Evolutionary conservation across 2,797 vertebrate species (phyloP).

Genomic region (Chelon labrosus): DNA sequence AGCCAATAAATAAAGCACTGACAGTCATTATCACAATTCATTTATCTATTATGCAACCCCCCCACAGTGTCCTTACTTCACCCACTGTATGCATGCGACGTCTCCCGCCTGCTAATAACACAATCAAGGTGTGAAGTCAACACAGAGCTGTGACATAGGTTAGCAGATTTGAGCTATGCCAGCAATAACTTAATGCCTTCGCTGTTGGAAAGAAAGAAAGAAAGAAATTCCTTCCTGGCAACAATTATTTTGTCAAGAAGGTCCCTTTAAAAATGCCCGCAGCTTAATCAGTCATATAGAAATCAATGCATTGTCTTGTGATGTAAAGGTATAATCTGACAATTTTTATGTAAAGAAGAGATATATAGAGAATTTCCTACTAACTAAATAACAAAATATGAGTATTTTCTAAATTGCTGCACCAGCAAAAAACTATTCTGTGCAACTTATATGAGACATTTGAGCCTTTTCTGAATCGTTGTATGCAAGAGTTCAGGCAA

Average conservation of each 20-base stretch:
- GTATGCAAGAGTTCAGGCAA: no score
- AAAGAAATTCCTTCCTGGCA: background rate
- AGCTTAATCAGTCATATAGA: background rate
- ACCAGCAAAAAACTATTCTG: background rate
- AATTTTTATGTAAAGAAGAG: background rate
- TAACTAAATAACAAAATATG: background rate
- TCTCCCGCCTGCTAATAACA: constrained; percentile 45
- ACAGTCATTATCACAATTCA: constrained; percentile 46
- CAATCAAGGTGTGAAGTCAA: constrained; percentile 52
- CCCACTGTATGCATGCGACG: constrained; percentile 6
- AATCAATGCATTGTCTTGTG: background rate
- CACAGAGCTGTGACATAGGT: constrained; percentile 50
- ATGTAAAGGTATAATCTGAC: background rate
- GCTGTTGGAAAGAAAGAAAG: background rate
- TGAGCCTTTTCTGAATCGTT: no score
- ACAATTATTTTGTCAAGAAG: background rate
- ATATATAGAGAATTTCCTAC: background rate
- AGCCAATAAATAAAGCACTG: constrained; percentile 48
- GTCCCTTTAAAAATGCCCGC: background rate
- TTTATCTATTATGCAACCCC: constrained; percentile 21
- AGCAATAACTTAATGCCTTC: constrained; percentile 1
- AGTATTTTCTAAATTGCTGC: background rate
- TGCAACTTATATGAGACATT: background rate
- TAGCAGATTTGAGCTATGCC: constrained; percentile 21
- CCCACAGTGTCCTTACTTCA: constrained; percentile 24